These are phyloP conservation scores for Cheilosia impressa DNA, from an alignment of 2,888 invertebrate species.

Conservation along the genomic window DNA sequence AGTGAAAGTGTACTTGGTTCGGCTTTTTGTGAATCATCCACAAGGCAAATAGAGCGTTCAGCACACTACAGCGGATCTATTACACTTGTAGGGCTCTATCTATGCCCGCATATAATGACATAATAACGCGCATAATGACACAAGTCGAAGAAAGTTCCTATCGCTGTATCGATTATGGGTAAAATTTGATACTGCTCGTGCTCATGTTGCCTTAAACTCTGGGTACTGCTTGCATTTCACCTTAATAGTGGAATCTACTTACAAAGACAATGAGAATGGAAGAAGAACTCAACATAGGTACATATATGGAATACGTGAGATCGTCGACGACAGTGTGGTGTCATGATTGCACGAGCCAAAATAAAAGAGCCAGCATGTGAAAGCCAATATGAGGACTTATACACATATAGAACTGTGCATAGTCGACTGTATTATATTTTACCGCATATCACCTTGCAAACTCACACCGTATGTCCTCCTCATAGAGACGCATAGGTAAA, in stretches of 20 bases:
- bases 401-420: constrained; percentile 28
- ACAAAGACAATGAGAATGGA: constrained; percentile 25
- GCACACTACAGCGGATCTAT: neutral
- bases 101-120: constrained; percentile 1
- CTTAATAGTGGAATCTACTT: constrained; percentile 22
- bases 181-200: constrained; percentile 10
- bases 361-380: constrained; percentile 40
- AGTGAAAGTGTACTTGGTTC: neutral
- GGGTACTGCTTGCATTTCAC: constrained; percentile 1
- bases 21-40: neutral
- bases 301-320: neutral
- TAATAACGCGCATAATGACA: neutral
- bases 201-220: constrained; percentile 17
- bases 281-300: constrained; percentile 6
- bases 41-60: constrained; percentile 11
- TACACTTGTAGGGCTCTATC: constrained; percentile 9
- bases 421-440: constrained; percentile 29
- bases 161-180: constrained; percentile 1
- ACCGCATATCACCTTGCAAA: constrained; percentile 35
- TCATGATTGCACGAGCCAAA: constrained; percentile 32
- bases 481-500: neutral
- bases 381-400: constrained; percentile 64
- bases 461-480: constrained; percentile 7
- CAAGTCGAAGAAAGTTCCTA: constrained; percentile 20
- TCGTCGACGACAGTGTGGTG: neutral